Evolutionary conservation across 2,113 vertebrate species (phyloP), one percentile per base, ranked within the genome.

Genomic region (Xiphophorus maculatus): DNA sequence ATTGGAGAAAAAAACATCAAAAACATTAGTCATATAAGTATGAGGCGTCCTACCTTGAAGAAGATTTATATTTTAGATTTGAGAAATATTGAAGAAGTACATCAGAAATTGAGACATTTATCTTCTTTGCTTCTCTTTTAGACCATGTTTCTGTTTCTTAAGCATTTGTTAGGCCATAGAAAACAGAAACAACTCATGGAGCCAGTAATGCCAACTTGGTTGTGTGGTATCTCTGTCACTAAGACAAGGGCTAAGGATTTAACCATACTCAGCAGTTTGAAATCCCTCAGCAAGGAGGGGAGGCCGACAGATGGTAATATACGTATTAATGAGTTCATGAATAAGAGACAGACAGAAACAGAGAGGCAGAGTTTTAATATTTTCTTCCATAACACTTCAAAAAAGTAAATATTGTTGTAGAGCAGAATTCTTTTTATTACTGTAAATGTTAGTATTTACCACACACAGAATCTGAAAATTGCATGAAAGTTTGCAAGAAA

Each of bases 191-290:
- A 58, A 28, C 9, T 25, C 17, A 17, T 68, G 64, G 66, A 58
- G 69, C 66, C 5, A 40, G 78, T 70, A 74, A 83, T 64, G 66
- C 32, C 73, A 63, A 72, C 25, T 27, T 81, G 84, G 82, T 84
- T 85, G 69, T 70, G 60, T 32, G 32, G 68, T 51, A 65, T 66
- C 74, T 84, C 58, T 76, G 77, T 87, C 74, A 63, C 88, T 93
- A 93, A 93, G 82, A 83, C 70, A 73, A 89, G 75, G 73, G 88
- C 82, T 83, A 62, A 48, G 77, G 90, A 93, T 92, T 92, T 89
- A 83, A 79, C 61, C 80, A 82, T 40, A 84, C 88, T 95, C 90
- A 94, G 93, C 93, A 92, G 65, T 89, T 93, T 92, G 65, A 92
- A 94, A 94, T 94, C 93, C 89, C 81, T 90, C 35, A 7, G 27